Evolutionary conservation across 2,888 invertebrate genomes (phyloP), one percentile per base, ranked within the genome.

Genomic region (Blastobasis adustella): DNA sequence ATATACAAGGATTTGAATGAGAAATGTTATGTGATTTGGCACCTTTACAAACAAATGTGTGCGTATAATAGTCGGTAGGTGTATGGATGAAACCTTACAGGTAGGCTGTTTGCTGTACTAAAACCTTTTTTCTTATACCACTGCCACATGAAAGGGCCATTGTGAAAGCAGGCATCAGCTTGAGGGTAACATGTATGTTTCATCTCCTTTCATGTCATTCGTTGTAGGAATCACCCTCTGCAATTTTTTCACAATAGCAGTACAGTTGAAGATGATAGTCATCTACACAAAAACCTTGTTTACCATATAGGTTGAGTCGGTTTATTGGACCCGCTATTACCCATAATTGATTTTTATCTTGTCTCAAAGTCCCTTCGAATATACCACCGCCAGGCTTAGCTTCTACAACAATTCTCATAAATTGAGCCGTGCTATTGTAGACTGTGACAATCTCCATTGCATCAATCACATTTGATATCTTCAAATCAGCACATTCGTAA

Each of bases 111-210:
- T 0, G 92, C 89, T 0, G 97, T 96, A 45, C 90, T 87, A 67
- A 92, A 96, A 0, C 94, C 93, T 0, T 84, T 78, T 1, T 89
- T 74, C 52, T 92, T 92, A 73, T 89, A 97, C 52, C 92, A 89
- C 54, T 95, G 92, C 96, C 96, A 97, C 45, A 96, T 82, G 57
- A 95, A 94, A 0, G 93, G 90, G 63, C 96, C 96, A 2, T 89
- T 81, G 71, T 96, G 96, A 69, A 93, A 94, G n/a, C 89, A 82
- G 0, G 82, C 78, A 3, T 74, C 68, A 0, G 75, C 67, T 9
- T 80, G 75, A 0, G 86, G 86, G 80, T 92, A 89, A 66, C 95
- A 95, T 0, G 75, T 82, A 10, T 79, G 71, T 43, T 77, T 76
- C 39, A 95, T 65, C 63, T 95, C 93, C 4, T 79, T 76, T 38